phyloP scores from a whole-genome alignment of 2,113 vertebrate species.

The Rhegmatorhina hoffmannsi region DNA sequence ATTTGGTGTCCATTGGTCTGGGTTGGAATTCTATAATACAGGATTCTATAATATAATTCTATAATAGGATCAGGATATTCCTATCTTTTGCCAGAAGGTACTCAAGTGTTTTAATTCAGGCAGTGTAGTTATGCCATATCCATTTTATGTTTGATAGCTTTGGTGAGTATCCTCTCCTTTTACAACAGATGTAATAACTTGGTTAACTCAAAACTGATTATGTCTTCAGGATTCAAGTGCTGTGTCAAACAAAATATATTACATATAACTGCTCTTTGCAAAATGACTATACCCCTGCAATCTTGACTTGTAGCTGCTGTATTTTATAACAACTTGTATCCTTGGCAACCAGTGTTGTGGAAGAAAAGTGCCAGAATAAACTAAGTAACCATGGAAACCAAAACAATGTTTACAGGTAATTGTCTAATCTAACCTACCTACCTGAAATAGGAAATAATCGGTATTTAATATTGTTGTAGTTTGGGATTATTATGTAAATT shows the following conservation, averaged over 20 bases:
- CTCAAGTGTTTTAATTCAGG: not conserved
- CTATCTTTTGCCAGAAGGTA: not conserved
- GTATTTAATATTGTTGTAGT: not conserved
- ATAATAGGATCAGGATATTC: not conserved
- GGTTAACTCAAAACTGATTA: not conserved
- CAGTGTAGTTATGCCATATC: not conserved
- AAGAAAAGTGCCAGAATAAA: not conserved
- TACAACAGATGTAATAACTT: not conserved
- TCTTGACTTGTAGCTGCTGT: not conserved
- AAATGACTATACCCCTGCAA: not conserved
- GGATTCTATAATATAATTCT: no score
- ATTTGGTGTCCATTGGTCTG: not conserved
- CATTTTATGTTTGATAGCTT: not conserved
- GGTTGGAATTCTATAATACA: not conserved
- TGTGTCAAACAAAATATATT: not conserved
- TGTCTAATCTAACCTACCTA: not conserved
- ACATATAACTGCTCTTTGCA: not conserved
- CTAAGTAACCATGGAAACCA: conserved; percentile 29
- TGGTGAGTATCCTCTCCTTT: not conserved
- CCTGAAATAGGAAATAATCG: not conserved
- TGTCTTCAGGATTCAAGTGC: not conserved
- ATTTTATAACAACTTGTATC: conserved; percentile 28
- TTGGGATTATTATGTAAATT: no score
- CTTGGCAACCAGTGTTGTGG: not conserved
- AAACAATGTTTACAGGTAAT: not conserved